Evolutionary conservation across 2,797 vertebrate species (phyloP).

Genomic region (Chelonia mydas): DNA sequence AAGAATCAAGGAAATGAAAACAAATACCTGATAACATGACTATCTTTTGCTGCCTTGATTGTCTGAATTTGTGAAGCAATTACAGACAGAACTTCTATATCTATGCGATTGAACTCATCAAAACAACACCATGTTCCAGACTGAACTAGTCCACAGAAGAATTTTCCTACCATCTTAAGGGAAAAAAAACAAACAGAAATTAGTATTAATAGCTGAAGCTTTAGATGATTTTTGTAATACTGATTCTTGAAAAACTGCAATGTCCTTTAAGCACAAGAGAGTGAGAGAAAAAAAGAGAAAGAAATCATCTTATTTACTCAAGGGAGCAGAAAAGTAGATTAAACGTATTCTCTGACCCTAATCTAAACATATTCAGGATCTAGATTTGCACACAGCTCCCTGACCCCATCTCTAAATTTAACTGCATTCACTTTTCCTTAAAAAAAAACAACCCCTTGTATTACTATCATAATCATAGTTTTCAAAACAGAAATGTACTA

Average conservation of each 20-base stretch:
- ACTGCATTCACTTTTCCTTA: background rate
- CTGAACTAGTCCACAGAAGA: conserved; percentile 78
- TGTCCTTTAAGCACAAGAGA: background rate
- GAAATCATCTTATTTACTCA: background rate
- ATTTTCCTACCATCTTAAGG: conserved; percentile 75
- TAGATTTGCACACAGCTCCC: background rate
- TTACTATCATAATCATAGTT: background rate
- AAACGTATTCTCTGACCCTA: background rate
- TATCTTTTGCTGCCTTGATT: conserved; percentile 80
- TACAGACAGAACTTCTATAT: conserved; percentile 75
- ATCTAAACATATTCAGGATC: background rate
- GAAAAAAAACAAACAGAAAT: background rate
- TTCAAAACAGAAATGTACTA: background rate
- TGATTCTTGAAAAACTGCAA: background rate
- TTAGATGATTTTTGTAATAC: background rate
- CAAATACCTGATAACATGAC: conserved; percentile 72
- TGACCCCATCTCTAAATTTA: background rate
- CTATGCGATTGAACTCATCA: conserved; percentile 78
- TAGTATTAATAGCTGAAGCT: background rate
- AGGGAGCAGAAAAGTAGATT: background rate
- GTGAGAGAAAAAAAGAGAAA: background rate
- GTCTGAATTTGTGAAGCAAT: conserved; percentile 76
- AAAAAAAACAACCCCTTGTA: background rate
- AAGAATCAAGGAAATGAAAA: background rate
- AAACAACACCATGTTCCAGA: conserved; percentile 82